These are phyloP conservation scores for Syrrhaptes paradoxus DNA, from an alignment of 2,113 vertebrate species.

Conservation along the genomic window DNA sequence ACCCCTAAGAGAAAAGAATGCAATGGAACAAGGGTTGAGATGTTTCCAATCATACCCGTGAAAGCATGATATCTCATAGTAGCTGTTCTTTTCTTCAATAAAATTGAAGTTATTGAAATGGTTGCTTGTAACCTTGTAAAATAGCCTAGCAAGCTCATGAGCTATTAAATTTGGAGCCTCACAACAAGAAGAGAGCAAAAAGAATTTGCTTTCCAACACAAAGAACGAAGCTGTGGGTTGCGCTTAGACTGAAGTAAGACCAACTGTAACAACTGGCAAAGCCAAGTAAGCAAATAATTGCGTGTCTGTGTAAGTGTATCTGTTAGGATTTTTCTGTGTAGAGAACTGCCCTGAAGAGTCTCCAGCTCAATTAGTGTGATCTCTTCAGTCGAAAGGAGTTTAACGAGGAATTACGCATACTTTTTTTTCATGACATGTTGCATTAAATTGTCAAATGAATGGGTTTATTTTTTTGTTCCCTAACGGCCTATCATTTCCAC, in stretches of 20 bases:
- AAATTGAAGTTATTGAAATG: background rate
- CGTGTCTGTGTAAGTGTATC: background rate
- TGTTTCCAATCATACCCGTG: background rate
- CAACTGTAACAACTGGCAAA: background rate
- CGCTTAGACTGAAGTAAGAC: background rate
- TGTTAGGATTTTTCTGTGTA: background rate
- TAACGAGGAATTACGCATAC: background rate
- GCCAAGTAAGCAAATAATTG: background rate
- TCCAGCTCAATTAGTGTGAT: background rate
- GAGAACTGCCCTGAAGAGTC: background rate
- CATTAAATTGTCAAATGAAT: background rate
- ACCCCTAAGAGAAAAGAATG: background rate
- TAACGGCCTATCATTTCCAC: background rate
- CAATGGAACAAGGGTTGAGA: background rate
- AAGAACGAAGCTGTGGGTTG: background rate
- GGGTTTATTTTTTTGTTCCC: background rate
- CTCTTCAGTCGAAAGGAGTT: background rate
- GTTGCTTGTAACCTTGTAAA: background rate
- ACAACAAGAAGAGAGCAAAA: background rate
- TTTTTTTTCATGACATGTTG: background rate
- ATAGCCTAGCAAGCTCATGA: background rate
- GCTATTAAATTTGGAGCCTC: background rate
- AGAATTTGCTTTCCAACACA: background rate
- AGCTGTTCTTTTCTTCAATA: background rate
- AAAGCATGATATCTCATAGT: background rate